phyloP scores from a whole-genome alignment of 2,113 vertebrate genomes.

The Himantopus leucocephalus region DNA sequence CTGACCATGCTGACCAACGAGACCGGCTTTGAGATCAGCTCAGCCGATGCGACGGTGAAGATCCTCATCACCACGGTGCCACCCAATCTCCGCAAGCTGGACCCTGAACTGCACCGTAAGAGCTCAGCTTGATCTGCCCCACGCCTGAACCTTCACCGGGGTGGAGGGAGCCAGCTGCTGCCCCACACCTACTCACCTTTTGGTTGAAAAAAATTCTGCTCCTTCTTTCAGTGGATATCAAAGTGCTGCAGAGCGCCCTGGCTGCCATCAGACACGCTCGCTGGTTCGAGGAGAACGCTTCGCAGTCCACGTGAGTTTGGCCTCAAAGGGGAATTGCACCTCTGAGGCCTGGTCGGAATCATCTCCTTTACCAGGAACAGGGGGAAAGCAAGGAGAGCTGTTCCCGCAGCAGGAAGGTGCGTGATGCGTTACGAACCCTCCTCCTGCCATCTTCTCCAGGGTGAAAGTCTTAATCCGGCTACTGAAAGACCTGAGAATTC shows the following conservation, averaged over 20 bases:
- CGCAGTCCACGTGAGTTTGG: constrained; percentile 91
- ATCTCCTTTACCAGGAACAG: fast-evolving
- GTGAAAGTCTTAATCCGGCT: constrained; percentile 95
- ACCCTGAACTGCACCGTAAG: constrained; percentile 92
- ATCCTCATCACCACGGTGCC: constrained; percentile 97
- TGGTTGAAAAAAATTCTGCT: not conserved
- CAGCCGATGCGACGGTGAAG: constrained; percentile 92
- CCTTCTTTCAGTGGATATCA: constrained; percentile 90
- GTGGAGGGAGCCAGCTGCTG: not conserved
- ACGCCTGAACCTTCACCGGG: fast-evolving
- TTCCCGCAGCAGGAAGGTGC: fast-evolving
- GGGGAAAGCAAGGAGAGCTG: fast-evolving
- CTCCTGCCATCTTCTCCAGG: constrained; percentile 44
- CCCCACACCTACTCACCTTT: not conserved
- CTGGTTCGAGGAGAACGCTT: constrained; percentile 98
- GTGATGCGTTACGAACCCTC: fast-evolving
- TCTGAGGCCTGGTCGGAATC: fast-evolving
- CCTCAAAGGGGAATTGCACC: fast-evolving
- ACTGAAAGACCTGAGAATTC: constrained; percentile 89
- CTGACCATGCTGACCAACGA: constrained; percentile 97
- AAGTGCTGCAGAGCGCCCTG: constrained; percentile 94
- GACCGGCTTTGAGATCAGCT: constrained; percentile 96
- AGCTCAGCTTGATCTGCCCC: not conserved
- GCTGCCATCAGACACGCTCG: constrained; percentile 95
- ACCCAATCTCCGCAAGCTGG: constrained; percentile 94